Conservation (phyloP, 2,113 vertebrate species). For the Malurus elegans region DNA sequence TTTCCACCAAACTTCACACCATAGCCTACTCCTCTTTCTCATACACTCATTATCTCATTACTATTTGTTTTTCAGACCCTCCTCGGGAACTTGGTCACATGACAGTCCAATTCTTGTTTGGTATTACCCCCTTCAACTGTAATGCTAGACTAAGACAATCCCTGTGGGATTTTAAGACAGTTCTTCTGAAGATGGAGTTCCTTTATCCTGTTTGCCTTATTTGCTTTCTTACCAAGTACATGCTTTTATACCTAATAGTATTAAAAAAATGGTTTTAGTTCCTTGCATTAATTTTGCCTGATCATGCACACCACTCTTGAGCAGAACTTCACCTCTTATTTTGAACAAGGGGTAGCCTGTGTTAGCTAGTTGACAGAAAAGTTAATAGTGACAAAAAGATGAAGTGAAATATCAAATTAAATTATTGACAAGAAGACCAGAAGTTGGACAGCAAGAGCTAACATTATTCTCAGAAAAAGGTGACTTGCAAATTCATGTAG, state of each 20-base stretch:
- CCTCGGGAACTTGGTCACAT: neutral
- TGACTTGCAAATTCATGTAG: neutral
- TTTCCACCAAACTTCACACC: neutral
- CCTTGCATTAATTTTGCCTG: neutral
- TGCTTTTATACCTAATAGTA: neutral
- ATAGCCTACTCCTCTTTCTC: neutral
- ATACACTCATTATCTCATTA: neutral
- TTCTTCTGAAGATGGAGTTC: neutral
- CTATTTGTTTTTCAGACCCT: neutral
- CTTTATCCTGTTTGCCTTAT: neutral
- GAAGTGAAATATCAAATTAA: neutral
- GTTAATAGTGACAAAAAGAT: neutral
- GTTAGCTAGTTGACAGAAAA: neutral
- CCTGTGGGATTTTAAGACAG: neutral
- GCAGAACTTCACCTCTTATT: neutral
- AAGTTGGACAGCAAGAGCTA: neutral
- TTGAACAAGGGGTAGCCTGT: neutral
- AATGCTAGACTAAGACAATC: neutral
- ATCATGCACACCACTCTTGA: neutral
- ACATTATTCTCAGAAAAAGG: neutral
- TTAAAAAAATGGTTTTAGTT: neutral
- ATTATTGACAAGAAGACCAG: neutral
- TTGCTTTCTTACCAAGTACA: neutral
- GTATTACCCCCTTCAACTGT: neutral
- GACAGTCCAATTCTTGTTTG: neutral